These are phyloP conservation scores for Paramormyrops hopkinsi DNA, from an alignment of 2,797 vertebrate species.

Conservation along the genomic window DNA sequence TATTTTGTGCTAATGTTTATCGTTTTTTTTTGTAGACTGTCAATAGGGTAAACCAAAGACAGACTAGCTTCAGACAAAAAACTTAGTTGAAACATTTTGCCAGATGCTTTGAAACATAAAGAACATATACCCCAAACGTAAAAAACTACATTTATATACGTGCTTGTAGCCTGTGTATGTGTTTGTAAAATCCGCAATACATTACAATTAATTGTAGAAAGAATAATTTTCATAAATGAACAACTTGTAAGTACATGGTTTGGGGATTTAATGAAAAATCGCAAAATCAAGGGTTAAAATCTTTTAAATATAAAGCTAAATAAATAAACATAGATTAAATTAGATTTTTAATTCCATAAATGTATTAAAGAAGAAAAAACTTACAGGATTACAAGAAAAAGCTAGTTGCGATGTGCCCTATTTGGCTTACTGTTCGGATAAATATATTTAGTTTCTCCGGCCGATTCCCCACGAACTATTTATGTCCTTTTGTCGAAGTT, in stretches of 20 bases:
- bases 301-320: background rate
- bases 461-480: background rate
- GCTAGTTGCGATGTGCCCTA: background rate
- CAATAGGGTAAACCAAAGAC: background rate
- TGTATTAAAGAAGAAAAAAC: background rate
- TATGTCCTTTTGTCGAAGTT: background rate
- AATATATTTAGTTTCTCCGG: background rate
- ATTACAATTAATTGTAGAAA: background rate
- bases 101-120: slow-evolving; percentile 1
- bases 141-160: background rate
- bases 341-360: background rate
- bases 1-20: background rate
- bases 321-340: background rate
- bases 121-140: background rate
- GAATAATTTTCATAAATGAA: background rate
- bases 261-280: background rate
- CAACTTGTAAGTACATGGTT: background rate
- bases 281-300: background rate
- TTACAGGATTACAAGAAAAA: background rate
- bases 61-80: background rate
- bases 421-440: background rate
- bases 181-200: background rate
- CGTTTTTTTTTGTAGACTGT: background rate
- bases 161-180: background rate
- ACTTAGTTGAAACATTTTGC: slow-evolving; percentile 16